These are phyloP conservation scores for Phoxinus phoxinus DNA, from an alignment of 2,113 vertebrate genomes.

Conservation along the genomic window DNA sequence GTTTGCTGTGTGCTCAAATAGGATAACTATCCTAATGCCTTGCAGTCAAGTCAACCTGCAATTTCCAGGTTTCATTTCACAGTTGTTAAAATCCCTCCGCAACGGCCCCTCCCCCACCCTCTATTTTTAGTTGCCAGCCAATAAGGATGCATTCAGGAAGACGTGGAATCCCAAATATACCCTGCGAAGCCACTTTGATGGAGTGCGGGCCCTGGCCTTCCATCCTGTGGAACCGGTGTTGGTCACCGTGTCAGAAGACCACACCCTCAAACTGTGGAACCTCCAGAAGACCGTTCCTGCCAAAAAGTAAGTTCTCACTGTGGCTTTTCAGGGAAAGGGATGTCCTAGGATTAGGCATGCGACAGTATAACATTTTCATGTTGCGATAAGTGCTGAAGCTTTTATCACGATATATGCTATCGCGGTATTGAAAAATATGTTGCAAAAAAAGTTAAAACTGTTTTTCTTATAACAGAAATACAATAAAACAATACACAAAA, in stretches of 20 bases:
- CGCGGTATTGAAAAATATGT: too few species aligned
- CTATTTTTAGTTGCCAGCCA: conserved; percentile 86
- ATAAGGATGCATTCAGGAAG: conserved; percentile 97
- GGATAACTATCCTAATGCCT: neutral
- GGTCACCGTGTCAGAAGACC: conserved; percentile 98
- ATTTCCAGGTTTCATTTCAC: conserved; percentile 36
- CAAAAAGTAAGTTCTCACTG: conserved; percentile 87
- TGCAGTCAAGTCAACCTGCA: neutral
- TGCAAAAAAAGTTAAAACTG: too few species aligned
- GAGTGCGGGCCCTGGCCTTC: conserved; percentile 94
- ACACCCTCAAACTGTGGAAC: conserved; percentile 99
- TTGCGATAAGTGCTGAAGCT: too few species aligned
- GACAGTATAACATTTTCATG: too few species aligned
- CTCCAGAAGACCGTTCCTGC: conserved; percentile 98
- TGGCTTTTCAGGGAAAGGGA: neutral
- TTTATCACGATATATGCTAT: too few species aligned
- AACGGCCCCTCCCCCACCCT: conserved; percentile 28
- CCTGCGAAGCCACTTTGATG: conserved; percentile 96
- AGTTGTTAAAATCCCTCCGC: conserved; percentile 44
- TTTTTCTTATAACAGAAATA: too few species aligned
- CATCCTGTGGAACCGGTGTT: conserved; percentile 96
- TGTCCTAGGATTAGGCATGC: neutral
- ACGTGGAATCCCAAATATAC: conserved; percentile 99
- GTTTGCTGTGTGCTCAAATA: neutral
- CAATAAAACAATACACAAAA: too few species aligned